Evolutionary conservation across 2,113 vertebrate genomes (phyloP), one percentile per base, ranked within the genome.

Genomic region (Turdus rufiventris): DNA sequence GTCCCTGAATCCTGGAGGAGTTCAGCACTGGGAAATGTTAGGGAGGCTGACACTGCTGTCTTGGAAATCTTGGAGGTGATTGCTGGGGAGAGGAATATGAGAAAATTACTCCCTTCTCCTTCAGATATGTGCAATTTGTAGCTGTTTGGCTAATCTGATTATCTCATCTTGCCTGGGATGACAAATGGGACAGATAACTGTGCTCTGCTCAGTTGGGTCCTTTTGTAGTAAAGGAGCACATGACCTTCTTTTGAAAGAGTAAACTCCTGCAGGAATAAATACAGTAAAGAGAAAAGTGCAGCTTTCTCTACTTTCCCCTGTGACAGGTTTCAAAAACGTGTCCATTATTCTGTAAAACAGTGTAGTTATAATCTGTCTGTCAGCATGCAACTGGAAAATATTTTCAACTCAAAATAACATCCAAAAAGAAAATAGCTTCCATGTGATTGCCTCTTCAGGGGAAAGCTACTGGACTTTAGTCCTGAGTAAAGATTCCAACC

Each of bases 371-470:
- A 34, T 77, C 48, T 47, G 42, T 38, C 79, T 88, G 82, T 90
- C 85, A 56, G 77, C 23, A 15, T 48, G 67, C 71, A 96, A 93
- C 93, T 91, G 95, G 93, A 89, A 96, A 93, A 83, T 94, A 90
- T 73, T 96, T 88, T 68, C 85, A 48, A 72, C 93, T 96, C 88
- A 95, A 97, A 97, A 93, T 95, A 96, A 89, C 89, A 75, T 76
- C 67, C 60, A 51, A 78, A 85, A 93, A 91, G 71, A 72, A 81
- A 96, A 91, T 74, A 95, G 71, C 93, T 96, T 94, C 95, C 93
- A 80, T 82, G 87, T 91, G 85, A 87, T 88, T 63, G 34, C 67
- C 21, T 80, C 2, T 58, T 82, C 54, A 51, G 75, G 76, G 87
- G 63, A 89, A 80, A 85, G 87, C 88, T 62, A 65, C 78, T 88